Evolutionary conservation across 2,888 invertebrate genomes (phyloP).

Genomic region (Spodoptera exigua): DNA sequence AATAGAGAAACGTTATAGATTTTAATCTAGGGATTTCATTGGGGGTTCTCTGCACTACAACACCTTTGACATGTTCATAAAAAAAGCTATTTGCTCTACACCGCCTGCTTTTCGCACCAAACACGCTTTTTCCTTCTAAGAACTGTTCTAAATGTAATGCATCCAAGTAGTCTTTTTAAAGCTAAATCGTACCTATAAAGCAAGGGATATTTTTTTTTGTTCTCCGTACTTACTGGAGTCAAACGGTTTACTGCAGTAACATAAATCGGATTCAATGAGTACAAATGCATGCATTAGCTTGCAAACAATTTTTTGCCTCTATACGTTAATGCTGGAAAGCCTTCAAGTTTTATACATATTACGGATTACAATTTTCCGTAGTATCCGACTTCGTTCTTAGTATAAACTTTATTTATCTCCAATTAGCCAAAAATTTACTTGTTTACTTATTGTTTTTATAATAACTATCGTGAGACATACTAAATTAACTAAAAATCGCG

Average conservation of each 20-base stretch:
- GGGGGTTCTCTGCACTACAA: slow-evolving; percentile 1
- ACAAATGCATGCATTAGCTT: slow-evolving; percentile 2
- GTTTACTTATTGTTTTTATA: too few relatives aligned
- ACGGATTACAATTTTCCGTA: too few relatives aligned
- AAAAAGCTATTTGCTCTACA: slow-evolving; percentile 1
- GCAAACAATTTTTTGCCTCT: background rate
- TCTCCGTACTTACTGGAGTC: slow-evolving; percentile 6
- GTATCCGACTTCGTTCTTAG: too few relatives aligned
- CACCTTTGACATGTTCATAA: slow-evolving; percentile 13
- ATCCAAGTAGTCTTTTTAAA: background rate
- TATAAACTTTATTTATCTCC: too few relatives aligned
- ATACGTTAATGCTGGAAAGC: background rate
- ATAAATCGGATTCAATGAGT: slow-evolving; percentile 26
- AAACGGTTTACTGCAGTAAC: slow-evolving; percentile 12
- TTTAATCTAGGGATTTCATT: slow-evolving; percentile 10
- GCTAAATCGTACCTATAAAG: background rate
- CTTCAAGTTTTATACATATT: background rate
- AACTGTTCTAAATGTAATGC: background rate
- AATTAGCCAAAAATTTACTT: too few relatives aligned
- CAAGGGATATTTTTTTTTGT: slow-evolving; percentile 1
- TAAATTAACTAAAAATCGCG: too few relatives aligned
- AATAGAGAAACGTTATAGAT: background rate
- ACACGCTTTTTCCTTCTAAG: too few relatives aligned
- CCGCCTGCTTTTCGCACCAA: background rate
- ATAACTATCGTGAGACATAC: too few relatives aligned